A percentile compares a stretch with the other conserved stretches of the same genome.
Evolutionary conservation across 2,113 vertebrate genomes (phyloP).

Genomic region (Gorilla gorilla): DNA sequence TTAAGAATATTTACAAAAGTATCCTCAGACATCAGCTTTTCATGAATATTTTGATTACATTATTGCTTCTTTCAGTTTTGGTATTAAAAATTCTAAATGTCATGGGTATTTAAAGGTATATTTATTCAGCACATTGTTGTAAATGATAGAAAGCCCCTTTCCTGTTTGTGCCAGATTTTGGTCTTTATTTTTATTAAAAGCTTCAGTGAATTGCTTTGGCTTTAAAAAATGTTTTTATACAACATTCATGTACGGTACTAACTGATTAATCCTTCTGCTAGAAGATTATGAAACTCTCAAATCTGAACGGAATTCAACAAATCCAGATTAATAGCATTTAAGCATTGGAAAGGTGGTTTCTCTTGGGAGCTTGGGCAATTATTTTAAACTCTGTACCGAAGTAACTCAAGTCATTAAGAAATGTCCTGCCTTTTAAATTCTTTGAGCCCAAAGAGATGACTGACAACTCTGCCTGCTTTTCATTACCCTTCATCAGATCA

Average conservation of each 20-base stretch:
- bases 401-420: conserved; percentile 65
- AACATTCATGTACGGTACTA: conserved; percentile 78
- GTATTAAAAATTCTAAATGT: conserved; percentile 56
- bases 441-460: conserved; percentile 29
- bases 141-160: conserved; percentile 56
- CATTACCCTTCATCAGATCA: conserved; percentile 28
- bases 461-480: conserved; percentile 44
- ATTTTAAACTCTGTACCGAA: conserved; percentile 63
- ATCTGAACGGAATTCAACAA: conserved; percentile 81
- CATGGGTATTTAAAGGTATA: conserved; percentile 55
- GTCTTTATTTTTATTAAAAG: conserved; percentile 74
- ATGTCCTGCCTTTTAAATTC: conserved; percentile 62
- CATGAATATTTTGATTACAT: conserved; percentile 73
- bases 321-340: conserved; percentile 84
- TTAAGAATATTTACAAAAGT: conserved; percentile 47
- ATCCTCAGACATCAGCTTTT: conserved; percentile 50
- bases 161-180: conserved; percentile 41
- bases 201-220: conserved; percentile 62
- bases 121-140: conserved; percentile 73
- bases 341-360: conserved; percentile 62
- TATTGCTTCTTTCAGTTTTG: conserved; percentile 47
- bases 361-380: conserved; percentile 72
- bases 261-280: conserved; percentile 81
- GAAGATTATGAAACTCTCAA: conserved; percentile 80
- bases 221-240: conserved; percentile 72